These are phyloP conservation scores for Ahaetulla prasina DNA, from an alignment of 2,113 vertebrate species.

Conservation along the genomic window DNA sequence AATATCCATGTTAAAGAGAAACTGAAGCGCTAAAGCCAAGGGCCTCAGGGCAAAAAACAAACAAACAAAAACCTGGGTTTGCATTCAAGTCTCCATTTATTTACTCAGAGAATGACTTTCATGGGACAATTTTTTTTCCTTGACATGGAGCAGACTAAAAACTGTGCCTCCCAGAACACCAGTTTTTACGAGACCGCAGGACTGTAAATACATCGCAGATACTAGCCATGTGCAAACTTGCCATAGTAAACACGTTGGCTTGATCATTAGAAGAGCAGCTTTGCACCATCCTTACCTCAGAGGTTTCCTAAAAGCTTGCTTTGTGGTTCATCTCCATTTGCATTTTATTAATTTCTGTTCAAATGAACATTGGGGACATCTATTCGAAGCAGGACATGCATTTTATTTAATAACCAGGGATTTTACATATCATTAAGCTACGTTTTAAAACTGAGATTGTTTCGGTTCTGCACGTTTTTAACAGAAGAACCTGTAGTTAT, in stretches of 20 bases:
- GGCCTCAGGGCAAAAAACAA: background rate
- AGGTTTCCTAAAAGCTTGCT: background rate
- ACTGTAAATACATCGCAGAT: background rate
- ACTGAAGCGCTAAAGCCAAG: background rate
- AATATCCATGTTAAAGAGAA: slow-evolving; percentile 3
- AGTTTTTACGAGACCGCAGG: background rate
- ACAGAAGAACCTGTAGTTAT: background rate
- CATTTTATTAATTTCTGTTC: background rate
- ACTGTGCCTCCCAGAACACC: background rate
- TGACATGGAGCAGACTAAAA: background rate
- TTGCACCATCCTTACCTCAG: background rate
- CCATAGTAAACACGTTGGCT: background rate
- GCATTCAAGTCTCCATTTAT: background rate
- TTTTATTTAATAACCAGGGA: background rate
- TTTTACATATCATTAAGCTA: background rate
- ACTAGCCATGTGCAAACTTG: background rate
- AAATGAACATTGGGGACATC: background rate
- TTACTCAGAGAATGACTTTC: background rate
- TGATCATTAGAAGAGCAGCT: background rate
- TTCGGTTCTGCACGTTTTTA: background rate
- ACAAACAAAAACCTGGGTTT: background rate
- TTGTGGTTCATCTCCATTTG: background rate
- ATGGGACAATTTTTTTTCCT: background rate
- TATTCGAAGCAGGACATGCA: background rate
- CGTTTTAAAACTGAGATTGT: background rate